Evolutionary conservation across 2,888 invertebrate species (phyloP), one percentile per base, ranked within the genome.

Genomic region (Dasypolia templi): DNA sequence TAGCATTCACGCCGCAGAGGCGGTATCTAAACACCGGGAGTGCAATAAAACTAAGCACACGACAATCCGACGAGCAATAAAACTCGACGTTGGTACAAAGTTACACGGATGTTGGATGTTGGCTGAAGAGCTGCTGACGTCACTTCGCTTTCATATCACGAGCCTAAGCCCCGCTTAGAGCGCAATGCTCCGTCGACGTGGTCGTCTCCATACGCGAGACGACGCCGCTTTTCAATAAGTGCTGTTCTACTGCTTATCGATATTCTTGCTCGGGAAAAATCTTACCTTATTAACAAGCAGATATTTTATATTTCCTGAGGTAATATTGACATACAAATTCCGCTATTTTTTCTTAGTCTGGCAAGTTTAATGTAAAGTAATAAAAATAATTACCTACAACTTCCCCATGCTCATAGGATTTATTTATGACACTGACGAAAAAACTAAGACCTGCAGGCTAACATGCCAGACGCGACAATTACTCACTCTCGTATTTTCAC

Each of bases 41-140:
- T 92, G 92, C 92, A 93, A 93, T 95, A 95, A 95, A 96, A 95
- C 94, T 95, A 95, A 95, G 95, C 92, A 92, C 93, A 93, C 91
- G 92, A 93, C 93, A 93, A 95, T 94, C 93, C 93, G 85, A 90
- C 90, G 91, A 89, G 92, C 92, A 92, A 94, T 96, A 96, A 95
- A 96, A 94, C 77, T 83, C 83, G 87, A 87, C 77, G 90, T 89
- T 91, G 89, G 87, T 84, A 82, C 81, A 80, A 89, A 91, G 90
- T 92, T 92, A 85, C 88, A 84, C 83, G 87, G 89, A 84, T 90
- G 84, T 78, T 85, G 88, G 89, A 81, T 88, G 81, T 82, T 85
- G 75, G 75, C 65, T 82, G 85, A 79, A 77, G 80, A 74, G 89
- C 65, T 82, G 89, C 83, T 95, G 95, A 95, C 93, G 94, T 94